Conservation (phyloP, 2,888 invertebrate species). For the Bhutanitis thaidina region DNA sequence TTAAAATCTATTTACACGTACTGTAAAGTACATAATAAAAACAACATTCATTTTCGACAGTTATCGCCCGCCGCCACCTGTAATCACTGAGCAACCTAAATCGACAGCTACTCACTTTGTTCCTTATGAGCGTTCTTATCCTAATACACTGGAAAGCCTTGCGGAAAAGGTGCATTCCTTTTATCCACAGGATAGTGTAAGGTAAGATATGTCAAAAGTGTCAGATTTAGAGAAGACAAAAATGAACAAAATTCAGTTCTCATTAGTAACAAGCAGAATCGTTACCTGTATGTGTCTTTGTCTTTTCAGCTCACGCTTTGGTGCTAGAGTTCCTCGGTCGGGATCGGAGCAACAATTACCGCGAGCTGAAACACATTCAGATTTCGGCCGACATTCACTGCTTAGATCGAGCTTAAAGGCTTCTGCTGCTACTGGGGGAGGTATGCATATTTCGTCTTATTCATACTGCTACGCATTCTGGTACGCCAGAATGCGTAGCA, state of each 20-base stretch:
- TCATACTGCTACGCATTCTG: too few relatives aligned
- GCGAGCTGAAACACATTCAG: conserved; percentile 89
- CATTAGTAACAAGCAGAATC: not conserved
- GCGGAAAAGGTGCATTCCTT: conserved; percentile 96
- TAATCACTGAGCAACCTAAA: conserved; percentile 95
- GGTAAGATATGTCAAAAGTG: conserved; percentile 34
- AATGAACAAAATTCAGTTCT: not conserved
- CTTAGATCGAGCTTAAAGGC: conserved; percentile 90
- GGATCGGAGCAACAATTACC: conserved; percentile 96
- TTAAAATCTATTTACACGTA: too few relatives aligned
- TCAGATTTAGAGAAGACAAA: not conserved
- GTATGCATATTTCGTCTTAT: conserved; percentile 18
- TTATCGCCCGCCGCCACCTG: conserved; percentile 92
- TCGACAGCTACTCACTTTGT: conserved; percentile 89
- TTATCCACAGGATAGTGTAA: conserved; percentile 77
- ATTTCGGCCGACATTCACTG: conserved; percentile 91
- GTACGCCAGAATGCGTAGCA: too few relatives aligned
- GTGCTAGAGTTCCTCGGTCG: conserved; percentile 87
- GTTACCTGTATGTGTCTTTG: conserved; percentile 18
- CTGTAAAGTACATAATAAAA: too few relatives aligned
- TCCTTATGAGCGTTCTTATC: conserved; percentile 91
- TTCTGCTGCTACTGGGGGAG: conserved; percentile 58
- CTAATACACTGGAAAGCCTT: conserved; percentile 93
- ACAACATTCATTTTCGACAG: conserved; percentile 38
- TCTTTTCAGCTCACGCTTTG: conserved; percentile 56